Conservation (phyloP, 2,113 vertebrate species). For the Petrocephalus zakoni region DNA sequence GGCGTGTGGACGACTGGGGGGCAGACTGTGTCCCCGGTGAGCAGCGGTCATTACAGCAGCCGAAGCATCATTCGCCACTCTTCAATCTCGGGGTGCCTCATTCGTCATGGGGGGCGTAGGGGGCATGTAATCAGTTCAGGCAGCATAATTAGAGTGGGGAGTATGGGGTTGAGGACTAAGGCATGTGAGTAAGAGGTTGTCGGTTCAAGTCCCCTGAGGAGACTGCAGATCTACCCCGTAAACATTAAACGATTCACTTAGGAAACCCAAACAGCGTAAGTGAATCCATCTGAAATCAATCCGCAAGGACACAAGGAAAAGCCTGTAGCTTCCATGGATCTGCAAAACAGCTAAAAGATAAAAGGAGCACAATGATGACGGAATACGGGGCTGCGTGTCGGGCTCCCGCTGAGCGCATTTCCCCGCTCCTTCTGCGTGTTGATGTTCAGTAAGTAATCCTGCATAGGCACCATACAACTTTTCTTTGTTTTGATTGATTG, state of each 20-base stretch:
- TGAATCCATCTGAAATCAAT: not conserved
- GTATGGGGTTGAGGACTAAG: not conserved
- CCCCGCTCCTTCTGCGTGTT: not conserved
- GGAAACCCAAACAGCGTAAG: not conserved
- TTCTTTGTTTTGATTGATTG: not conserved
- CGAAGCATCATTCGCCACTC: not conserved
- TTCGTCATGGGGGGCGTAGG: not conserved
- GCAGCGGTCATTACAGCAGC: not conserved
- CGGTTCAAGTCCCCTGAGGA: not conserved
- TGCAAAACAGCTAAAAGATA: not conserved
- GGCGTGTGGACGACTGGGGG: not conserved
- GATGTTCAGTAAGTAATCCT: not conserved
- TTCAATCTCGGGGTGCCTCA: not conserved
- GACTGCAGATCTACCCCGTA: not conserved
- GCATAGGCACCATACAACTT: not conserved
- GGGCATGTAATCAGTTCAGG: not conserved
- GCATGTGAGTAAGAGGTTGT: not conserved
- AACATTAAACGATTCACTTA: not conserved
- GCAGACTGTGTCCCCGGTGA: not conserved
- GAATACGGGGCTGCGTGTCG: not conserved
- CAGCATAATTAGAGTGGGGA: not conserved
- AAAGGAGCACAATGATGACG: not conserved
- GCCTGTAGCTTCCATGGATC: not conserved
- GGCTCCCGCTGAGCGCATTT: not conserved
- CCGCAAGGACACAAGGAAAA: not conserved